Conservation (phyloP, 2,888 invertebrate species). For the Nymphalis polychloros region DNA sequence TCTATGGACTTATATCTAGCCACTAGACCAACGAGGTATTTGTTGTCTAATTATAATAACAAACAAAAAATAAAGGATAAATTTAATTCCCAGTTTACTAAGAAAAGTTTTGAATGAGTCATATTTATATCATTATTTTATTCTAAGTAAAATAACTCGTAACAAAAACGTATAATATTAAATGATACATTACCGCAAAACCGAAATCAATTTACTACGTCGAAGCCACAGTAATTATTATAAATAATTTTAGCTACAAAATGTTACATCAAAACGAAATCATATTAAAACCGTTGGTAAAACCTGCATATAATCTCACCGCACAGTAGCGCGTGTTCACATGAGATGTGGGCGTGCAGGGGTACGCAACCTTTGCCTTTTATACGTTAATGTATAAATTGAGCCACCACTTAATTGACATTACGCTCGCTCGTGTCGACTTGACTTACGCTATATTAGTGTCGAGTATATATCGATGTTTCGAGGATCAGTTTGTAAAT, state of each 20-base stretch:
- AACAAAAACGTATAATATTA: background rate
- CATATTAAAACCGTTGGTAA: conserved; percentile 2
- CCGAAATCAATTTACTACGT: conserved; percentile 1
- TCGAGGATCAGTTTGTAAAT: conserved; percentile 10
- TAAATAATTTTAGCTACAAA: background rate
- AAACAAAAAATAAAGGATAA: no score
- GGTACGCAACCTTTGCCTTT: conserved; percentile 39
- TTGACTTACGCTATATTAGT: conserved; percentile 19
- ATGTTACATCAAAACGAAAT: conserved; percentile 8
- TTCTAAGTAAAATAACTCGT: background rate
- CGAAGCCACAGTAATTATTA: background rate
- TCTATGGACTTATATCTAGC: no score
- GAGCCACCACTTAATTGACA: conserved; percentile 28
- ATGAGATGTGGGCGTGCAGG: conserved; percentile 23
- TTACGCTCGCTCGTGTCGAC: conserved; percentile 26
- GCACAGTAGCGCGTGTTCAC: conserved; percentile 18
- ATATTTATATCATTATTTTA: background rate
- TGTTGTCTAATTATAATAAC: no score
- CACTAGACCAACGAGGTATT: no score
- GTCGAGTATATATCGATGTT: conserved; percentile 14
- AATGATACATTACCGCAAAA: background rate
- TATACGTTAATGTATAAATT: conserved; percentile 36
- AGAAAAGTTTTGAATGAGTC: no score
- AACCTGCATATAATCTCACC: conserved; percentile 10
- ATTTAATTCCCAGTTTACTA: no score